Evolutionary conservation across 2,113 vertebrate genomes (phyloP).

Genomic region (Indicator maculatus): DNA sequence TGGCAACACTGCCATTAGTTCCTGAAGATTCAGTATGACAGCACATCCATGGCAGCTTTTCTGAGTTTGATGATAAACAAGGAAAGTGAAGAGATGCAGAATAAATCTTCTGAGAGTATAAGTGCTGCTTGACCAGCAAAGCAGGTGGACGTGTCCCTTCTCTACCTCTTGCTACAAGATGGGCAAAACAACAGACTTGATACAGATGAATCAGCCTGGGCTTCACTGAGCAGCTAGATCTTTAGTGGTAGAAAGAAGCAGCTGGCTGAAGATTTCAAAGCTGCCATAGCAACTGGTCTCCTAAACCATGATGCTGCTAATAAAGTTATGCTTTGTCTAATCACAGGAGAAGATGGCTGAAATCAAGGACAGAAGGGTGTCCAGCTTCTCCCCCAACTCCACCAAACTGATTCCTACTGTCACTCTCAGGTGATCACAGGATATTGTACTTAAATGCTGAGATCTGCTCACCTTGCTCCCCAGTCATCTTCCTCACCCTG

Average conservation of each 20-base stretch:
- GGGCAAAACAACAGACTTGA: background rate
- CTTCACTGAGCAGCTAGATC: background rate
- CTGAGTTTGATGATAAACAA: background rate
- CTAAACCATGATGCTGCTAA: background rate
- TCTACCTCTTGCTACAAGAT: background rate
- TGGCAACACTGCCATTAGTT: background rate
- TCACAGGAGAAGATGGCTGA: background rate
- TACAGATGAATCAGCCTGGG: background rate
- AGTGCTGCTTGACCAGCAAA: background rate
- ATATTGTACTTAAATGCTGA: constrained; percentile 13
- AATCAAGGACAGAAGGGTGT: background rate
- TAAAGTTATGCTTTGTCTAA: background rate
- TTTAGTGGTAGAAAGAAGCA: background rate
- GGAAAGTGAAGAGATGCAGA: background rate
- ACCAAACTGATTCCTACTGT: background rate
- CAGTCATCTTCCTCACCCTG: constrained; percentile 44
- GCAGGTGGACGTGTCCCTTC: background rate
- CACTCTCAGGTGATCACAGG: background rate
- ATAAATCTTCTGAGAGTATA: background rate
- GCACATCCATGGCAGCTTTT: background rate
- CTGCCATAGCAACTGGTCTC: background rate
- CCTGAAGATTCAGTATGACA: background rate
- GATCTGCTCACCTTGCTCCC: constrained; percentile 39
- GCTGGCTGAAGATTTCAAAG: background rate
- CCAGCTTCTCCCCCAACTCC: background rate